A percentile compares a stretch with the other conserved stretches of the same genome.
phyloP scores from a whole-genome alignment of 2,113 vertebrate species.

The Macrotis lagotis region DNA sequence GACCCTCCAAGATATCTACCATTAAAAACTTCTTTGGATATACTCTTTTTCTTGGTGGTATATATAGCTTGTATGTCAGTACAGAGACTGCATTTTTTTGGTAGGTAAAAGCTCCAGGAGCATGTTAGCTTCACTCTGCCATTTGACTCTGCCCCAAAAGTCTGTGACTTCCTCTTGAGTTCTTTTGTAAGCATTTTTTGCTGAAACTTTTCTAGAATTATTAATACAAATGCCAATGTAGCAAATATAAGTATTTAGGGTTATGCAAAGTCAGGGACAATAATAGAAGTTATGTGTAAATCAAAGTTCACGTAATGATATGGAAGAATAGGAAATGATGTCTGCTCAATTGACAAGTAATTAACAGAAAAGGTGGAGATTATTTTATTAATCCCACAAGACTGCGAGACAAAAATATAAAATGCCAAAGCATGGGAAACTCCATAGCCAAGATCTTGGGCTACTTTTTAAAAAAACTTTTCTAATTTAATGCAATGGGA shows the following conservation, averaged over 20 bases:
- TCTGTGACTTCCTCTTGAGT: neutral
- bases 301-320: conserved; percentile 4
- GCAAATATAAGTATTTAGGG: neutral
- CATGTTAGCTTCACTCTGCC: no score
- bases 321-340: neutral
- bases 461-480: no score
- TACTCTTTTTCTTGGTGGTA: no score
- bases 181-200: conserved; percentile 15
- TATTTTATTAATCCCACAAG: neutral
- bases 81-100: no score
- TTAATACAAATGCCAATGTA: neutral
- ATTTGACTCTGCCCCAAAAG: no score
- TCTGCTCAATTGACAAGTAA: neutral
- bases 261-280: neutral
- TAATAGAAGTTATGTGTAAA: neutral
- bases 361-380: neutral
- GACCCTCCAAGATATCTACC: no score
- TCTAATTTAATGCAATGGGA: no score
- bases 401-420: neutral
- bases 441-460: neutral
- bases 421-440: neutral
- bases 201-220: neutral
- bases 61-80: no score
- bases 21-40: no score
- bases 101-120: no score